Conservation (phyloP, 2,113 vertebrate genomes). For the Globicephala melas region DNA sequence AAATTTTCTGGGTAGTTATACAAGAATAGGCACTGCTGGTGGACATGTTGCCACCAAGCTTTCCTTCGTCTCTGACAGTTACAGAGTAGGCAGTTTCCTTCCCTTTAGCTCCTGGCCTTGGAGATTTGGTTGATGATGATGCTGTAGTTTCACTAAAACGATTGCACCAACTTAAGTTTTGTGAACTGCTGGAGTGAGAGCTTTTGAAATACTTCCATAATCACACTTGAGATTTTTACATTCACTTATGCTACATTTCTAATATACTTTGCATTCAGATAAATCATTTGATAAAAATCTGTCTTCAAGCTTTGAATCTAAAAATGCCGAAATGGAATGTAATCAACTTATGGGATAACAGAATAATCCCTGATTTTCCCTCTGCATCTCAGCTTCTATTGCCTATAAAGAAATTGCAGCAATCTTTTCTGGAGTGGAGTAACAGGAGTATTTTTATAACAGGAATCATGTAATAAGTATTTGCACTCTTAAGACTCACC, state of each 20-base stretch:
- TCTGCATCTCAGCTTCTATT: not conserved
- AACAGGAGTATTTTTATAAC: not conserved
- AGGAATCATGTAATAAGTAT: not conserved
- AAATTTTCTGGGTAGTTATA: not conserved
- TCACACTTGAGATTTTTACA: not conserved
- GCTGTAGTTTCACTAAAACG: not conserved
- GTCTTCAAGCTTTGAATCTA: not conserved
- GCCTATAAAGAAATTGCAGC: not conserved
- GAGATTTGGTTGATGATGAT: not conserved
- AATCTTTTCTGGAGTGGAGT: not conserved
- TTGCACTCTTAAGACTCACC: not conserved
- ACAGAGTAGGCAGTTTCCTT: not conserved
- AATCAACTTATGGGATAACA: not conserved
- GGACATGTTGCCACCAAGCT: not conserved
- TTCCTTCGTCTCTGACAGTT: not conserved
- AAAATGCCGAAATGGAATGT: not conserved
- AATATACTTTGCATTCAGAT: not conserved
- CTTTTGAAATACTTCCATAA: not conserved
- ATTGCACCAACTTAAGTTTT: not conserved
- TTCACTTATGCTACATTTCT: not conserved
- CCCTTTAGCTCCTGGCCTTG: not conserved
- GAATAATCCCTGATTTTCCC: not conserved
- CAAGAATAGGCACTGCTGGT: not conserved
- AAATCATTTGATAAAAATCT: not conserved
- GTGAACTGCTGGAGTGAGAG: not conserved